Conservation (phyloP, 2,113 vertebrate genomes). For the Benitochromis conjunctus region DNA sequence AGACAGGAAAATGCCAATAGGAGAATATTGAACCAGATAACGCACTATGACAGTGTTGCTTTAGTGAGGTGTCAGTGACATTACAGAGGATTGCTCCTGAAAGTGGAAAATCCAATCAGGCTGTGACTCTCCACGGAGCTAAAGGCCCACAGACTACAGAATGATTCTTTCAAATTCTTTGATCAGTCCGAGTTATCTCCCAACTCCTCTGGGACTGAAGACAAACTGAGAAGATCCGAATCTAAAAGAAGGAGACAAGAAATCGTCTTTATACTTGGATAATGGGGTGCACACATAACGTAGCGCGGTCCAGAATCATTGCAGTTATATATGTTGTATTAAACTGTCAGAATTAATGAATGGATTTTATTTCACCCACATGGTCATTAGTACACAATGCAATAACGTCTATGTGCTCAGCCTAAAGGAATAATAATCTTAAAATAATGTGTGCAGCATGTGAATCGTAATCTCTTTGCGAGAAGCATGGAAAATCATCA, state of each 20-base stretch:
- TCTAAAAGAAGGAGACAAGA: neutral
- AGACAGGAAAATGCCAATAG: slow-evolving; percentile 46
- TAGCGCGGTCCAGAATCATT: neutral
- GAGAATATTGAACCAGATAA: slow-evolving; percentile 55
- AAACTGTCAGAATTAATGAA: neutral
- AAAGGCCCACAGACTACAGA: slow-evolving; percentile 30
- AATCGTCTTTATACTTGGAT: neutral
- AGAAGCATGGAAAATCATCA: neutral
- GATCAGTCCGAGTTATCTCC: slow-evolving; percentile 25
- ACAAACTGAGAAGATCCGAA: slow-evolving; percentile 29
- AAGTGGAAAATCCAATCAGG: slow-evolving; percentile 66
- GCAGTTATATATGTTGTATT: neutral
- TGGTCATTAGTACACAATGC: neutral
- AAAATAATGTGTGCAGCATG: neutral
- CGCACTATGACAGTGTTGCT: slow-evolving; percentile 45
- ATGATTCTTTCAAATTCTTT: slow-evolving; percentile 56
- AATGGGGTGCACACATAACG: neutral
- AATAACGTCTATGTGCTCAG: neutral
- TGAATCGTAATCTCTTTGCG: neutral
- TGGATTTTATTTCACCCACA: neutral
- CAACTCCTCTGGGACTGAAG: slow-evolving; percentile 12
- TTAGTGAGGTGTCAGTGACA: slow-evolving; percentile 43
- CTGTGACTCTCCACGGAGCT: slow-evolving; percentile 27
- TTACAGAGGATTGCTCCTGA: slow-evolving; percentile 48
- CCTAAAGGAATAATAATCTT: neutral